Evolutionary conservation across 2,113 vertebrate species (phyloP), one percentile per base, ranked within the genome.

Genomic region (Scomber japonicus): DNA sequence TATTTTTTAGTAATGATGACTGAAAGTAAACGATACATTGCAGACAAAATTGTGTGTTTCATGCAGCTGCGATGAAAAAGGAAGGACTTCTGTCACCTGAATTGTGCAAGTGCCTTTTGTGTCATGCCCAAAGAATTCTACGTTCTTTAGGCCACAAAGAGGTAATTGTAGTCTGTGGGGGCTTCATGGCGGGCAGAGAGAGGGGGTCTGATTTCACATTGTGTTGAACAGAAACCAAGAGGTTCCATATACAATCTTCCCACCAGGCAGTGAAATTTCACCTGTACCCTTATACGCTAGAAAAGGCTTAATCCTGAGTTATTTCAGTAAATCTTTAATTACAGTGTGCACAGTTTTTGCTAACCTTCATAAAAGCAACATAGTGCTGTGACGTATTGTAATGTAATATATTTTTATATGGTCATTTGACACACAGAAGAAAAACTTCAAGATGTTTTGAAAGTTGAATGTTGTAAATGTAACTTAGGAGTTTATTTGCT

Each of bases 141-240:
- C 57, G 45, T 87, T 87, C 88, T 89, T 66, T 81, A 51, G 75
- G 76, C 81, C 79, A 94, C 92, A 93, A 94, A 93, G 93, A 81
- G 85, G 70, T 84, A 78, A 90, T 93, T 94, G 92, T 94, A 77
- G 89, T 78, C 57, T 57, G 70, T 48, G 27, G 78, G 74, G 84
- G 85, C 82, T 93, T 91, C 88, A 89, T 86, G 71, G 82, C 85
- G 71, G 49, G 45, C 62, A 57, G 86, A 88, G 77, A 90, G 74
- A 64, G 48, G 16, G 83, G 66, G 62, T 93, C 91, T 90, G 80
- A 93, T 93, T 94, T 94, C 93, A 92, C 90, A 86, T 89, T 92
- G 83, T 91, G 88, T 69, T 83, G 79, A 80, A 81, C 80, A 76
- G 89, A 94, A 92, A 90, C 90, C 78, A 87, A 70, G 54, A 82